These are phyloP conservation scores for Drosophila navojoa DNA, from an alignment of 1,140 invertebrate species.

Conservation along the genomic window DNA sequence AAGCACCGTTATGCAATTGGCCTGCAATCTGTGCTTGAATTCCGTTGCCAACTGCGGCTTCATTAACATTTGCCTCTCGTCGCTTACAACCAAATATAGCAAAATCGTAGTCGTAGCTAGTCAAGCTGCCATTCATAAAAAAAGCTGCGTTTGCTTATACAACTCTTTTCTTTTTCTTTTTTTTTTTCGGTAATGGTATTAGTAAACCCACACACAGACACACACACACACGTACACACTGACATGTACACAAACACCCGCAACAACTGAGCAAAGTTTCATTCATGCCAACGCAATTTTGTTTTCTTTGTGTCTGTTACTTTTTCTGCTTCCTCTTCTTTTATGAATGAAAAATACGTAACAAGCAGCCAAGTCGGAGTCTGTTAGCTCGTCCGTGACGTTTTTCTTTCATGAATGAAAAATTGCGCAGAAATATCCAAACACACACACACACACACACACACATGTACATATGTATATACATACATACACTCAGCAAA, in stretches of 20 bases:
- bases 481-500: conserved; percentile 16
- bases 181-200: conserved; percentile 14
- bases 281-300: conserved; percentile 27
- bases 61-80: conserved; percentile 77
- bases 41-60: conserved; percentile 61
- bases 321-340: conserved; percentile 36
- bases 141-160: conserved; percentile 44
- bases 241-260: conserved; percentile 40
- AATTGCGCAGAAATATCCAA: conserved; percentile 38
- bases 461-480: no score
- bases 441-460: background rate
- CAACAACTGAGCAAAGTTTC: conserved; percentile 61
- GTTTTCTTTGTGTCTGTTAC: conserved; percentile 5
- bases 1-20: conserved; percentile 74
- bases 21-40: conserved; percentile 49
- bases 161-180: conserved; percentile 25
- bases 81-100: conserved; percentile 70
- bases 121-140: conserved; percentile 73
- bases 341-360: conserved; percentile 68
- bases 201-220: conserved; percentile 2
- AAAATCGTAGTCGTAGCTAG: conserved; percentile 37
- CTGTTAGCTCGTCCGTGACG: conserved; percentile 48
- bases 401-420: conserved; percentile 56
- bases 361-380: conserved; percentile 29
- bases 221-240: background rate